Percentiles rank a stretch among this genome's conserved stretches.
Conservation (phyloP, 2,888 invertebrate species). For the Andrena marginata region DNA sequence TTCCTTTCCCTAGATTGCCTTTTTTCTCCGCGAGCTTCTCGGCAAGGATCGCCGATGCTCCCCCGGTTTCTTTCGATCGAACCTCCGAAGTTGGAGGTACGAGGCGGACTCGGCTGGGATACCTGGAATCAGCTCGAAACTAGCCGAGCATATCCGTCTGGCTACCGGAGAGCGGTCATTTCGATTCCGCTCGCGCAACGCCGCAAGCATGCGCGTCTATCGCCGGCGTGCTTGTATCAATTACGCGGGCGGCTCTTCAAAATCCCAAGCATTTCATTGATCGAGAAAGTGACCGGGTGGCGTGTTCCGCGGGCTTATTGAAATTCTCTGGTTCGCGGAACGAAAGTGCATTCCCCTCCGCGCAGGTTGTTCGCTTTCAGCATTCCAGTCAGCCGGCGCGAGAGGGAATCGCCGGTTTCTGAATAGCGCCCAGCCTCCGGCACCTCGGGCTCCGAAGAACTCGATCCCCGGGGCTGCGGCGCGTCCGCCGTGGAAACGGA, state of each 20-base stretch:
- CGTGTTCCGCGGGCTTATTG: constrained; percentile 19
- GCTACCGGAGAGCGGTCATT: constrained; percentile 1
- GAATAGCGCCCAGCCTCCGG: background rate
- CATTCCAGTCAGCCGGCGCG: constrained; percentile 35
- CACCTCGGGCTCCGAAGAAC: constrained; percentile 19
- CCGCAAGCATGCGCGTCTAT: background rate
- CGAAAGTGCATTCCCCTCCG: constrained; percentile 47
- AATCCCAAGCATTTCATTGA: constrained; percentile 27
- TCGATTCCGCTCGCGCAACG: constrained; percentile 1
- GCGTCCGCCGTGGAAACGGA: constrained; percentile 39
- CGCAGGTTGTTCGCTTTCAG: constrained; percentile 32
- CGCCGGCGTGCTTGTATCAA: constrained; percentile 6
- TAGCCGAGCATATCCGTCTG: too few relatives aligned
- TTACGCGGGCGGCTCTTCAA: background rate
- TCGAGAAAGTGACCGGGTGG: constrained; percentile 29
- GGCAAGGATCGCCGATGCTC: constrained; percentile 11
- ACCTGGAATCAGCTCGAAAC: background rate
- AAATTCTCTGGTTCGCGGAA: constrained; percentile 32
- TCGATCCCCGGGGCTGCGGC: background rate
- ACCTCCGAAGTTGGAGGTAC: constrained; percentile 13
- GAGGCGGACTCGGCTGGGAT: background rate
- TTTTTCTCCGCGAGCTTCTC: constrained; percentile 19
- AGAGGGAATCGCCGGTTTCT: constrained; percentile 3
- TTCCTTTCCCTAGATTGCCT: constrained; percentile 27
- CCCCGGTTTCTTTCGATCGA: constrained; percentile 14